A percentile compares a stretch with the other conserved stretches of the same genome.
phyloP scores from a whole-genome alignment of 2,888 invertebrate species.

The Zele albiditarsus region DNA sequence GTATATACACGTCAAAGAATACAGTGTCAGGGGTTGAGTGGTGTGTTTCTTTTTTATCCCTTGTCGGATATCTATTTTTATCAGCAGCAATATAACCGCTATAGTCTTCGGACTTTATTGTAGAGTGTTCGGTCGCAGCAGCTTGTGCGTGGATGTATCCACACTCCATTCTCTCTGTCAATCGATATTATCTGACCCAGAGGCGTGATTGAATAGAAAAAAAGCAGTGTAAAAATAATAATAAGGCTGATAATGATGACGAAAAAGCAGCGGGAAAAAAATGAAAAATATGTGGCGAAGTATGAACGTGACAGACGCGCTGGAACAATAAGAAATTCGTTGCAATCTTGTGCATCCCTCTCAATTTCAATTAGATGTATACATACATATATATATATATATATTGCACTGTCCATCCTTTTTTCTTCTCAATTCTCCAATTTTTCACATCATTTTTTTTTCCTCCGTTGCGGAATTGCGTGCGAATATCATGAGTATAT shows the following conservation, averaged over 20 bases:
- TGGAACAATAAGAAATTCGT: not conserved
- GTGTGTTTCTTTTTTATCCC: slow-evolving; percentile 26
- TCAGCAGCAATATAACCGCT: slow-evolving; percentile 10
- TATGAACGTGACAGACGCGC: not conserved
- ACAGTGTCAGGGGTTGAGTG: slow-evolving; percentile 11
- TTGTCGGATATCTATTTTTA: slow-evolving; percentile 35
- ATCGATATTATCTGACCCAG: slow-evolving; percentile 56
- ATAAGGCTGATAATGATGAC: not conserved
- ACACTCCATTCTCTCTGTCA: slow-evolving; percentile 34
- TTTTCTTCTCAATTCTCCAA: too few relatives aligned
- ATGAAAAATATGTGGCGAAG: not conserved
- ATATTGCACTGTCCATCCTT: not conserved
- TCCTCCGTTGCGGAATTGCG: slow-evolving; percentile 9
- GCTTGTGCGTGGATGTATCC: slow-evolving; percentile 22
- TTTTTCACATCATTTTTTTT: slow-evolving; percentile 12
- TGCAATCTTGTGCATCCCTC: not conserved
- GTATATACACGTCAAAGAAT: not conserved
- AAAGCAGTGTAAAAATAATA: slow-evolving; percentile 21
- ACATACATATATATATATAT: too few relatives aligned
- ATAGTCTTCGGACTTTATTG: not conserved
- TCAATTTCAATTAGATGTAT: too few relatives aligned
- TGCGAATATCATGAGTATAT: not conserved
- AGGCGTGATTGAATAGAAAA: slow-evolving; percentile 48
- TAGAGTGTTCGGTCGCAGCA: slow-evolving; percentile 22
- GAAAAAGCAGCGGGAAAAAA: too few relatives aligned